Conservation (phyloP, 2,888 invertebrate species). For the Luffia ferchaultella region DNA sequence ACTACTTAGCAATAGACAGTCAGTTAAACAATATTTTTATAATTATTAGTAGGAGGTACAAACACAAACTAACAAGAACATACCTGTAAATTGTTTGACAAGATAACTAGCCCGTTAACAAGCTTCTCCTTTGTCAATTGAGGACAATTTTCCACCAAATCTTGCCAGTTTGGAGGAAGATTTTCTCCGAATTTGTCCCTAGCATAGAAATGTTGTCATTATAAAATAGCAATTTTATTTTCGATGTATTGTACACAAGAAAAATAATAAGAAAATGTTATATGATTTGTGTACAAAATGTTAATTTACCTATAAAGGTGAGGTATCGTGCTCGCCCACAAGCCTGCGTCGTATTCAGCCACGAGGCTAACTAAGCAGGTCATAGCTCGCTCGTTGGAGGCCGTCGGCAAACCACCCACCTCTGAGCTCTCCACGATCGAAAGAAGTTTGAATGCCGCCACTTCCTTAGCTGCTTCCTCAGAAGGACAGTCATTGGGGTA, state of each 20-base stretch:
- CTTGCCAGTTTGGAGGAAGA: slow-evolving; percentile 75
- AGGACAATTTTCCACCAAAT: slow-evolving; percentile 65
- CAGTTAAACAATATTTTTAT: too few relatives aligned
- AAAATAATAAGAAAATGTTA: too few relatives aligned
- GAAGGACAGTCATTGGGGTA: slow-evolving; percentile 51
- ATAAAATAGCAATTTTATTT: slow-evolving; percentile 14
- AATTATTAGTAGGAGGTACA: too few relatives aligned
- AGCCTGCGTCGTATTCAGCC: slow-evolving; percentile 59
- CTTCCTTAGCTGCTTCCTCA: slow-evolving; percentile 45
- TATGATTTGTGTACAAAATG: too few relatives aligned
- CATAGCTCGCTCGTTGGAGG: slow-evolving; percentile 27
- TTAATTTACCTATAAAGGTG: slow-evolving; percentile 65
- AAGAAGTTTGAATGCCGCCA: slow-evolving; percentile 44
- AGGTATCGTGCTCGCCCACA: slow-evolving; percentile 66
- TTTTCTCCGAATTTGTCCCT: slow-evolving; percentile 70
- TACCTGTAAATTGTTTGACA: not conserved
- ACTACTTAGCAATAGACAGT: too few relatives aligned
- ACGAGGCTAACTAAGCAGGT: slow-evolving; percentile 40
- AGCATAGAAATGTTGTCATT: slow-evolving; percentile 25
- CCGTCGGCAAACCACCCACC: slow-evolving; percentile 33
- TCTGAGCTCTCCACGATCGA: slow-evolving; percentile 39
- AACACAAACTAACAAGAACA: not conserved
- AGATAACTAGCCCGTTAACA: not conserved
- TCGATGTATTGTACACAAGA: not conserved
- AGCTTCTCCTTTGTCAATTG: slow-evolving; percentile 61